A percentile compares a stretch with the other conserved stretches of the same genome.
Conservation (phyloP, 2,797 vertebrate genomes). For the Rhinogobio ventralis region DNA sequence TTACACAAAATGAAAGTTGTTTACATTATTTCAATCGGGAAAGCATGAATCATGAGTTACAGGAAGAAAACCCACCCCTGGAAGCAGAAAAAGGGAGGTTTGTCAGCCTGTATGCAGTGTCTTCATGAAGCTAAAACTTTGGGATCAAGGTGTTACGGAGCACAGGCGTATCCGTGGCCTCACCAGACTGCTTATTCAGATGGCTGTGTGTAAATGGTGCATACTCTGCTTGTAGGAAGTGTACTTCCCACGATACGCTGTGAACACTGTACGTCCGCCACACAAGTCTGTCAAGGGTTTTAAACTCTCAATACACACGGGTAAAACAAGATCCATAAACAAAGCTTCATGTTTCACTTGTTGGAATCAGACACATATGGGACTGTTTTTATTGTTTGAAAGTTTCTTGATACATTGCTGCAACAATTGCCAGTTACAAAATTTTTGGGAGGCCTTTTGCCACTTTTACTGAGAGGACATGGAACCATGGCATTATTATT, state of each 20-base stretch:
- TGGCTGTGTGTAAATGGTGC: slow-evolving; percentile 42
- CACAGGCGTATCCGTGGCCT: slow-evolving; percentile 5
- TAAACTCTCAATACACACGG: background rate
- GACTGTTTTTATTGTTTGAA: slow-evolving; percentile 21
- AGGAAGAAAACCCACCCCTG: slow-evolving; percentile 42
- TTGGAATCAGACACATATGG: background rate
- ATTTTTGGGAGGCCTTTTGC: background rate
- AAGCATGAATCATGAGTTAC: slow-evolving; percentile 51
- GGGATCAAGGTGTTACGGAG: slow-evolving; percentile 23
- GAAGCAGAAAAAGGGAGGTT: slow-evolving; percentile 7
- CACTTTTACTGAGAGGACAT: background rate
- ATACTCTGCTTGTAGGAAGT: slow-evolving; percentile 18
- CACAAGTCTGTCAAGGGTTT: background rate
- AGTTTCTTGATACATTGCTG: slow-evolving; percentile 10
- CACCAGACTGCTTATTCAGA: slow-evolving; percentile 40
- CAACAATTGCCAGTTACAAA: background rate
- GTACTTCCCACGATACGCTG: slow-evolving; percentile 1
- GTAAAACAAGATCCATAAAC: slow-evolving; percentile 20
- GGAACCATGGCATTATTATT: background rate
- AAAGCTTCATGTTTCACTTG: background rate
- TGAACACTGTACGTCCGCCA: background rate
- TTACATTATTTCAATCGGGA: slow-evolving; percentile 36
- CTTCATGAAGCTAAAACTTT: slow-evolving; percentile 35
- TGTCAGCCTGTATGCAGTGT: background rate
- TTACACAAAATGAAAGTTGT: slow-evolving; percentile 54